Evolutionary conservation across 1,140 invertebrate species (phyloP).

Genomic region (Leptopilina boulardi): DNA sequence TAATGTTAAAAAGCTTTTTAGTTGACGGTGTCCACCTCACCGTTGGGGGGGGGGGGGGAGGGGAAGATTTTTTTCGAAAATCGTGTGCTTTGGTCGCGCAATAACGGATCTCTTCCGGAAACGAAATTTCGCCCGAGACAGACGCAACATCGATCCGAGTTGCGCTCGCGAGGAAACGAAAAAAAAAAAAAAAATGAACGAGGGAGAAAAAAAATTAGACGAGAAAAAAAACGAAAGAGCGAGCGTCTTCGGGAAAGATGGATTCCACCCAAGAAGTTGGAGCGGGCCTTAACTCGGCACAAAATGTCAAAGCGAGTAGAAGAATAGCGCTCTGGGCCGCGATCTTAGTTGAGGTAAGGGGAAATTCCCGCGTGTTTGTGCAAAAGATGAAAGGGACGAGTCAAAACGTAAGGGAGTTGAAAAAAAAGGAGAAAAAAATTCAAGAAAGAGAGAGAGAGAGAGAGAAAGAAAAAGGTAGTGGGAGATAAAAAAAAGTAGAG

Average conservation of each 20-base stretch:
- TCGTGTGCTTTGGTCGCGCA: constrained; percentile 41
- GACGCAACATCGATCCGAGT: constrained; percentile 65
- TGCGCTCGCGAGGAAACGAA: constrained; percentile 45
- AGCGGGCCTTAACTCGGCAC: constrained; percentile 61
- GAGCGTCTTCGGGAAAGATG: constrained; percentile 58
- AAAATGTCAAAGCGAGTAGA: constrained; percentile 66
- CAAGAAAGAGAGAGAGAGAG: constrained; percentile 37
- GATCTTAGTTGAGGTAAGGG: background rate
- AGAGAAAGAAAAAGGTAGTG: constrained; percentile 39
- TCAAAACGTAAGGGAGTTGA: constrained; percentile 35
- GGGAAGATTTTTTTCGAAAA: background rate
- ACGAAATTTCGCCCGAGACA: constrained; percentile 62
- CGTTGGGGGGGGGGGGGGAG: too few relatives aligned
- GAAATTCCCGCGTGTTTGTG: constrained; percentile 3
- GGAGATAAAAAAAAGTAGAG: constrained; percentile 44
- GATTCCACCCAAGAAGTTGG: constrained; percentile 60
- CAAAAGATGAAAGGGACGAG: constrained; percentile 32
- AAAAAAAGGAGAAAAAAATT: constrained; percentile 37
- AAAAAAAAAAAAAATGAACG: constrained; percentile 52
- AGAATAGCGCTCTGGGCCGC: constrained; percentile 49
- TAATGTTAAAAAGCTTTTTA: constrained; percentile 25
- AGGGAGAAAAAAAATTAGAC: constrained; percentile 30
- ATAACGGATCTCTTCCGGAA: constrained; percentile 61
- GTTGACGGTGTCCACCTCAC: too few relatives aligned
- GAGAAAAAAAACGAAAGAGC: constrained; percentile 35